These are phyloP conservation scores for Sipha flava DNA, from an alignment of 1,140 invertebrate genomes.

Conservation along the genomic window DNA sequence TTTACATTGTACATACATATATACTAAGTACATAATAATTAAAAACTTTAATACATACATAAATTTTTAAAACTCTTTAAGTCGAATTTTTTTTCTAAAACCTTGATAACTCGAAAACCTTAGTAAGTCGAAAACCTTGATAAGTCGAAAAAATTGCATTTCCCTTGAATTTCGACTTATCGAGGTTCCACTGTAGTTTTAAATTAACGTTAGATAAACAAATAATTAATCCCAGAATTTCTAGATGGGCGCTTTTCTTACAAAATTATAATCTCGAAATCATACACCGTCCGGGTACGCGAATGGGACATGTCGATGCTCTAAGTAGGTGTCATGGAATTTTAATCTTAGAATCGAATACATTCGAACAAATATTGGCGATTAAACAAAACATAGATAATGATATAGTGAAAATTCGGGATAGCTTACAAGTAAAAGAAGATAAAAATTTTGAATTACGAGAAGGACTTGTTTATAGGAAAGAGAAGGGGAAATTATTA, in stretches of 20 bases:
- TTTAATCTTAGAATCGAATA: not conserved
- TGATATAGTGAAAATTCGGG: not conserved
- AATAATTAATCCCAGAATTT: not conserved
- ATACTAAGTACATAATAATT: too few relatives aligned
- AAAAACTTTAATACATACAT: too few relatives aligned
- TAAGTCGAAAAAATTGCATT: too few relatives aligned
- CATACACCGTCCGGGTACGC: not conserved
- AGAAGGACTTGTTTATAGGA: not conserved
- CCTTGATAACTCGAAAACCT: too few relatives aligned
- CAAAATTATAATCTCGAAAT: conserved; percentile 5
- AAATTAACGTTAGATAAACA: not conserved
- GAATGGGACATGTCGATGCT: not conserved
- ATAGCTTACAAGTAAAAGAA: not conserved
- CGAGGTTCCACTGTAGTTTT: too few relatives aligned
- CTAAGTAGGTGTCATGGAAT: not conserved
- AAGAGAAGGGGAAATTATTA: not conserved
- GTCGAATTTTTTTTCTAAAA: too few relatives aligned
- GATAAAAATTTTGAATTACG: not conserved
- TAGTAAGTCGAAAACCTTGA: too few relatives aligned
- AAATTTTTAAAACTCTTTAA: too few relatives aligned
- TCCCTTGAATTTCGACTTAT: too few relatives aligned
- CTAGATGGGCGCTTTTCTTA: not conserved
- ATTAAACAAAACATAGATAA: not conserved
- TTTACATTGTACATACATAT: too few relatives aligned
- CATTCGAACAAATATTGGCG: not conserved